Percentiles rank a stretch among this genome's conserved stretches.
Conservation (phyloP, 2,797 vertebrate genomes). For the Lindbergichthys nudifrons region DNA sequence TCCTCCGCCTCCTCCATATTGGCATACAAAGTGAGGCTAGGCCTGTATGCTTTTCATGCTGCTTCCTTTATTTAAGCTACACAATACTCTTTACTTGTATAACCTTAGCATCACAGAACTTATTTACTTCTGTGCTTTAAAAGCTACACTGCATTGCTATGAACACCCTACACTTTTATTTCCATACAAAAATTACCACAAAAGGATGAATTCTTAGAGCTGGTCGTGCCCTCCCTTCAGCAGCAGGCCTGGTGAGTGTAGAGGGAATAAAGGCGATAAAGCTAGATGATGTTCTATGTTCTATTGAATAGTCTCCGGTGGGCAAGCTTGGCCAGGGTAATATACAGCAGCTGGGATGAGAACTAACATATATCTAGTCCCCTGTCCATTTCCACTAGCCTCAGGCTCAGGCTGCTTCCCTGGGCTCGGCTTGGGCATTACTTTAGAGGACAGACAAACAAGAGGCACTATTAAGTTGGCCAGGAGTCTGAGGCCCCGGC, state of each 20-base stretch:
- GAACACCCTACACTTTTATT: slow-evolving; percentile 29
- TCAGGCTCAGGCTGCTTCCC: slow-evolving; percentile 75
- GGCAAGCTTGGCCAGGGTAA: slow-evolving; percentile 73
- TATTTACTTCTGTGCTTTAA: not conserved
- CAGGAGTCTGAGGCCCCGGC: slow-evolving; percentile 70
- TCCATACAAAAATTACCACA: slow-evolving; percentile 45
- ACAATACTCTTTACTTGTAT: slow-evolving; percentile 25
- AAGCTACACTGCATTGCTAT: slow-evolving; percentile 16
- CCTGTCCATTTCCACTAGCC: slow-evolving; percentile 80
- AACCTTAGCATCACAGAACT: slow-evolving; percentile 20
- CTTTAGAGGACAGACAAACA: slow-evolving; percentile 83
- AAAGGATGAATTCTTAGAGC: slow-evolving; percentile 47
- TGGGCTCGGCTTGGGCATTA: slow-evolving; percentile 75
- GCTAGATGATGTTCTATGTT: slow-evolving; percentile 75
- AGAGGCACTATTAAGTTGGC: slow-evolving; percentile 81
- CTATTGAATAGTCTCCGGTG: slow-evolving; percentile 73
- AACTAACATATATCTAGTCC: slow-evolving; percentile 83
- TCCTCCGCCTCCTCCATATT: slow-evolving; percentile 52
- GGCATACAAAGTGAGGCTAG: slow-evolving; percentile 46
- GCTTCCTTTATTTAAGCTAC: slow-evolving; percentile 28
- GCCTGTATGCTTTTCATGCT: slow-evolving; percentile 46
- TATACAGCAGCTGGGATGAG: slow-evolving; percentile 78
- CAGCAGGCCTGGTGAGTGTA: slow-evolving; percentile 49
- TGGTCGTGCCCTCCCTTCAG: slow-evolving; percentile 53
- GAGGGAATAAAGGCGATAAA: slow-evolving; percentile 70